Percentiles rank a stretch among this genome's conserved stretches.
phyloP scores from a whole-genome alignment of 2,113 vertebrate species.

The Natator depressus region DNA sequence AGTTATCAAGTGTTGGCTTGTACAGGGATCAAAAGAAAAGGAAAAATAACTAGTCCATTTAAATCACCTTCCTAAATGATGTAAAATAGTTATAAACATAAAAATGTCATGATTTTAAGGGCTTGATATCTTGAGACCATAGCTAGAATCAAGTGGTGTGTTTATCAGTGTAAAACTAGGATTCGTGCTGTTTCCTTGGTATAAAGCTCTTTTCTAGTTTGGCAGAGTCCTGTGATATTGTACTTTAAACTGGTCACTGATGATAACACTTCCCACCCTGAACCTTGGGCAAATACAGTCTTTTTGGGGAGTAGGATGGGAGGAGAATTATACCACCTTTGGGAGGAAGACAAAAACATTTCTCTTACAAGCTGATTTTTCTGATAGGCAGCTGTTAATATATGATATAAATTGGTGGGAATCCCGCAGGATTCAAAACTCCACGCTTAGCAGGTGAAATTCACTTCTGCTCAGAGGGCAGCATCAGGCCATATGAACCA shows the following conservation, averaged over 20 bases:
- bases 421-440: neutral
- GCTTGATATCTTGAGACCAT: accelerated
- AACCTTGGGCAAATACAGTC: neutral
- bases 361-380: neutral
- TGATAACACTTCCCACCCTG: neutral
- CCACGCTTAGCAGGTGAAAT: neutral
- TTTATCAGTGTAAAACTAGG: neutral
- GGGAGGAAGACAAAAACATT: neutral
- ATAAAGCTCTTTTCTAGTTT: neutral
- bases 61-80: neutral
- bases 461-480: neutral
- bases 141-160: neutral
- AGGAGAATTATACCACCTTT: neutral
- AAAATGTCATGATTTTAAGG: neutral
- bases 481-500: neutral
- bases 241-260: neutral
- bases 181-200: neutral
- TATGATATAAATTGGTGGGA: neutral
- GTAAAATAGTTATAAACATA: neutral
- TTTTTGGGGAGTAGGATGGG: neutral
- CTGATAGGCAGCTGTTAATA: neutral
- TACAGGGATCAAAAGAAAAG: neutral
- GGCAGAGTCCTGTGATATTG: accelerated
- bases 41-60: neutral
- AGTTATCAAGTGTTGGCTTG: neutral